Conservation (phyloP, 2,888 invertebrate genomes). For the Anarsia innoxiella region DNA sequence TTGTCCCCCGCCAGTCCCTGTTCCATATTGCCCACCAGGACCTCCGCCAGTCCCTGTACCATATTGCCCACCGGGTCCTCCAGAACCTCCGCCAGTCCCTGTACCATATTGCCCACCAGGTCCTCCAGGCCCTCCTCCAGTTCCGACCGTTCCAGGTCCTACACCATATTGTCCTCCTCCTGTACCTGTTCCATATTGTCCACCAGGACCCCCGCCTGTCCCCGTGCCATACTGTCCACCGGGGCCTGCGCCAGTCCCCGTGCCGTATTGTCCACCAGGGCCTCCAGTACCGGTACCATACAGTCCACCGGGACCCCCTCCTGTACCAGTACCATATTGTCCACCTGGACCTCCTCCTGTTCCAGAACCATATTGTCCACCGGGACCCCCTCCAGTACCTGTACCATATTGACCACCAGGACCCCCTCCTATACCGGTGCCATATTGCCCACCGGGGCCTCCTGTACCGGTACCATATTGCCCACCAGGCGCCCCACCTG, state of each 20-base stretch:
- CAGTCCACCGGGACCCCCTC: constrained; percentile 14
- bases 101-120: constrained; percentile 6
- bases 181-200: background rate
- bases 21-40: constrained; percentile 10
- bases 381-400: background rate
- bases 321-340: constrained; percentile 8
- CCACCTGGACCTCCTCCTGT: constrained; percentile 14
- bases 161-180: constrained; percentile 8
- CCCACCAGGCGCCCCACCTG: constrained; percentile 10
- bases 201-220: constrained; percentile 2
- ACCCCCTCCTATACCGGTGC: constrained; percentile 13
- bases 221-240: constrained; percentile 15
- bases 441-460: constrained; percentile 12
- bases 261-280: constrained; percentile 6
- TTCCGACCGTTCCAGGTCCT: background rate
- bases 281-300: constrained; percentile 4
- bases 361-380: constrained; percentile 7
- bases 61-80: constrained; percentile 1
- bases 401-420: constrained; percentile 13
- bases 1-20: background rate
- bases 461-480: background rate
- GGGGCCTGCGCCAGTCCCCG: constrained; percentile 8
- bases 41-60: constrained; percentile 1
- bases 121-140: background rate
- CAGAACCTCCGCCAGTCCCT: background rate